phyloP scores from a whole-genome alignment of 1,140 invertebrate species.

The Harpegnathos saltator region DNA sequence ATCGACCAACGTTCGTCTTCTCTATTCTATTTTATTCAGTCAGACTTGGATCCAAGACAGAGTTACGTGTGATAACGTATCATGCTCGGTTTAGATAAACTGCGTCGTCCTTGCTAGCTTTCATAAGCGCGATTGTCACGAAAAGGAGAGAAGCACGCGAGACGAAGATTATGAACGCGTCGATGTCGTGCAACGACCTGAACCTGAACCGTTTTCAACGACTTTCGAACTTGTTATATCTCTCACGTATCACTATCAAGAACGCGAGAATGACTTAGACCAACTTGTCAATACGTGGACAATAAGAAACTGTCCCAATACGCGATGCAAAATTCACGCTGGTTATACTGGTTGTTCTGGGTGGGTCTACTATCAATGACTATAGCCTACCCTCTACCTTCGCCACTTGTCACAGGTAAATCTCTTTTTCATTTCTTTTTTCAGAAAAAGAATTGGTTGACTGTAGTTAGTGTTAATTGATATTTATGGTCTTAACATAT shows the following conservation, averaged over 20 bases:
- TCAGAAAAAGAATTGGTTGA: no score
- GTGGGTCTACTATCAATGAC: slow-evolving; percentile 80
- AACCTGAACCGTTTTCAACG: slow-evolving; percentile 13
- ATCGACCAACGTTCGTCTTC: slow-evolving; percentile 52
- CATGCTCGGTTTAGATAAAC: slow-evolving; percentile 63
- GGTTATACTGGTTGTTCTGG: slow-evolving; percentile 80
- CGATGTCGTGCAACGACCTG: neutral
- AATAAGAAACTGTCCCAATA: slow-evolving; percentile 57
- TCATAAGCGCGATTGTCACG: slow-evolving; percentile 43
- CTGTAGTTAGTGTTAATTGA: no score
- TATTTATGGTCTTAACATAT: no score
- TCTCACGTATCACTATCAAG: slow-evolving; percentile 15
- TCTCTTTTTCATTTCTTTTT: neutral
- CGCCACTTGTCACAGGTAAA: slow-evolving; percentile 74
- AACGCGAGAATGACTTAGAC: slow-evolving; percentile 75
- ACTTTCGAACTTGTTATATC: slow-evolving; percentile 1
- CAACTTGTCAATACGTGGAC: slow-evolving; percentile 46
- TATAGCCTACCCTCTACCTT: slow-evolving; percentile 77
- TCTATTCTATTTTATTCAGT: slow-evolving; percentile 52
- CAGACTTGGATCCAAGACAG: neutral
- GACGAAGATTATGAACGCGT: slow-evolving; percentile 70
- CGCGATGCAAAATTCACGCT: slow-evolving; percentile 77
- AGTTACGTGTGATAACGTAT: slow-evolving; percentile 44
- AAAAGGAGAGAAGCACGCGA: slow-evolving; percentile 49
- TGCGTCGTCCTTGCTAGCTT: slow-evolving; percentile 46